These are phyloP conservation scores for Phacellophora camtschatica DNA, from an alignment of 30 jellyfish, hydroid and myxozoan species.

Conservation along the genomic window DNA sequence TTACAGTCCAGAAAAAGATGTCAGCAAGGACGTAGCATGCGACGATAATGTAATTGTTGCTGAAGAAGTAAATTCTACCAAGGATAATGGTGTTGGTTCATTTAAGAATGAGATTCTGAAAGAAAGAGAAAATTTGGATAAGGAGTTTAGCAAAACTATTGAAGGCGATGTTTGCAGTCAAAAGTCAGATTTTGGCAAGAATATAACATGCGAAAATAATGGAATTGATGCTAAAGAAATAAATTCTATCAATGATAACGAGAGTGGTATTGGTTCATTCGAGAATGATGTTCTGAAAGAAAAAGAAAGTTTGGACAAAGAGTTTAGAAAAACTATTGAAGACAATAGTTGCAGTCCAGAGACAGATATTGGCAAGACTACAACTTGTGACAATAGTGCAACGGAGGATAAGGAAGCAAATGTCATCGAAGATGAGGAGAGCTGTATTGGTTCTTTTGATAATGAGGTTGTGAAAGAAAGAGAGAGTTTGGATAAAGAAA, in stretches of 20 bases:
- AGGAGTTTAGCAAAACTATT: too few species aligned
- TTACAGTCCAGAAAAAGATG: not conserved
- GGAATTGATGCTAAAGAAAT: not conserved
- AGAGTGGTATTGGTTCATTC: not conserved
- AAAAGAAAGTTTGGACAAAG: too few species aligned
- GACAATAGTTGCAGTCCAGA: not conserved
- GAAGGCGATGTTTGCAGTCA: not conserved
- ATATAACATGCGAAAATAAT: not conserved
- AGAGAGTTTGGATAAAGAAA: too few species aligned
- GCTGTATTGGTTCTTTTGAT: not conserved
- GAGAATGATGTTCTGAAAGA: not conserved
- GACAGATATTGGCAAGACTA: not conserved
- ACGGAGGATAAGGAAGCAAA: not conserved
- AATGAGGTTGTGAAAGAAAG: not conserved
- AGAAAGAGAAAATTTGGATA: not conserved
- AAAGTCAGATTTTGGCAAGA: not conserved
- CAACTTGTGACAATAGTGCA: not conserved
- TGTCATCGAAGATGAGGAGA: not conserved
- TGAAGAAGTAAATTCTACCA: not conserved
- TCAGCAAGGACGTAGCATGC: not conserved
- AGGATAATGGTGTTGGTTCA: not conserved
- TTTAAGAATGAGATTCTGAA: not conserved
- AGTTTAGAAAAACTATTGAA: too few species aligned
- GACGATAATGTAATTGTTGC: not conserved
- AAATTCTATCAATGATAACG: not conserved